phyloP scores from a whole-genome alignment of 92 coral and sea anemone genomes.

The Parazoanthus swiftii region DNA sequence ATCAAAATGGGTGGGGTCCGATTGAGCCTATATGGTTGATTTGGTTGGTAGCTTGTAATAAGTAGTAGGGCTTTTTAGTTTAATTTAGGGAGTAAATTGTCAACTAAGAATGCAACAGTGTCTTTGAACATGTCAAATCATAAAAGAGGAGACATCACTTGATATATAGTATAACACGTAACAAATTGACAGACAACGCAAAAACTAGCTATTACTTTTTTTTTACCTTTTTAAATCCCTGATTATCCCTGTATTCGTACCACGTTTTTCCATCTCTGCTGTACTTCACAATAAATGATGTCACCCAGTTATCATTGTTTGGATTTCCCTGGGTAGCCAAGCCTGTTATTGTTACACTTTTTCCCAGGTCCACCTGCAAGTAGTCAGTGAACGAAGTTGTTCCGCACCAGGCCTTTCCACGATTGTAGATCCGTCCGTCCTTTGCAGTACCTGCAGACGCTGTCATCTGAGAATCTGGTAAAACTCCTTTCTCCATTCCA shows the following conservation, averaged over 20 bases:
- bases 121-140: too few relatives aligned
- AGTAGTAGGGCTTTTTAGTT: too few relatives aligned
- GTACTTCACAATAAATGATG: not conserved
- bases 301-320: not conserved
- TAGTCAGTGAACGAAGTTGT: not conserved
- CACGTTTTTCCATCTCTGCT: not conserved
- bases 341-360: not conserved
- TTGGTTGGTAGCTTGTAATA: too few relatives aligned
- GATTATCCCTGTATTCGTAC: not conserved
- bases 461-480: not conserved
- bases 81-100: too few relatives aligned
- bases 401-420: not conserved
- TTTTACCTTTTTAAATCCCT: not conserved
- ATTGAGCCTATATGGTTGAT: too few relatives aligned
- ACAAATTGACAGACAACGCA: too few relatives aligned
- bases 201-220: too few relatives aligned
- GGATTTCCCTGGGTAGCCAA: slow-evolving; percentile 13
- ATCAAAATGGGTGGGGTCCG: too few relatives aligned
- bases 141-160: too few relatives aligned
- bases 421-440: not conserved
- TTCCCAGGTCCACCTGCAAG: not conserved
- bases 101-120: too few relatives aligned
- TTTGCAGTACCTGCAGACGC: not conserved
- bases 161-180: too few relatives aligned
- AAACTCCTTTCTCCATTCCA: not conserved